Evolutionary conservation across 2,113 vertebrate genomes (phyloP).

Genomic region (Semnopithecus entellus): DNA sequence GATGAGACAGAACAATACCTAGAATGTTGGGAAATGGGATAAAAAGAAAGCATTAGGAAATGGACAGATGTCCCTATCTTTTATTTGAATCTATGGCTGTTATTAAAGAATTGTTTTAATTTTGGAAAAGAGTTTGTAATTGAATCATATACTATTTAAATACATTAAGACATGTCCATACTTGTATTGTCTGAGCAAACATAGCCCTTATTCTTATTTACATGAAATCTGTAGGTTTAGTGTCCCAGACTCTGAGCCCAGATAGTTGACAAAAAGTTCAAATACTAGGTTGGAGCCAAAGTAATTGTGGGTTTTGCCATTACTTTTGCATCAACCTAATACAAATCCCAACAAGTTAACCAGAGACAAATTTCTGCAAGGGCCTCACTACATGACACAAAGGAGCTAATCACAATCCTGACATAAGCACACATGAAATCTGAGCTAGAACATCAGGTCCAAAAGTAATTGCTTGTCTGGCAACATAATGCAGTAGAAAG

Average conservation of each 20-base stretch:
- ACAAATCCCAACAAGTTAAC: not conserved
- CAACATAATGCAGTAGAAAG: not conserved
- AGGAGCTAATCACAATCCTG: not conserved
- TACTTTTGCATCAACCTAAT: no score
- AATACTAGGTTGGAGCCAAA: no score
- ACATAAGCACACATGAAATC: not conserved
- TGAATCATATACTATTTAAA: not conserved
- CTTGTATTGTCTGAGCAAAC: not conserved
- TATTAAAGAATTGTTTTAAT: not conserved
- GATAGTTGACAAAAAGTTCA: not conserved
- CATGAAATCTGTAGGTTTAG: not conserved
- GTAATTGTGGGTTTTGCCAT: no score
- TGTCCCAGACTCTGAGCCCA: not conserved
- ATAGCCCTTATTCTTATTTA: not conserved
- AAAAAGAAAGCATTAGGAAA: not conserved
- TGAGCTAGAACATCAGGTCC: not conserved
- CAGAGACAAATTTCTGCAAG: not conserved
- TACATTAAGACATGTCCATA: not conserved
- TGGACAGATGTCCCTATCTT: not conserved
- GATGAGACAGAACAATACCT: not conserved
- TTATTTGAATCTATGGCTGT: not conserved
- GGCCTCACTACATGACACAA: not conserved
- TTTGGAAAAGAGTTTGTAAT: not conserved
- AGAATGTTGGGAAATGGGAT: not conserved
- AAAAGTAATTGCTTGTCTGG: not conserved